Conservation (phyloP, 2,888 invertebrate genomes). For the Euplagia quadripunctaria region DNA sequence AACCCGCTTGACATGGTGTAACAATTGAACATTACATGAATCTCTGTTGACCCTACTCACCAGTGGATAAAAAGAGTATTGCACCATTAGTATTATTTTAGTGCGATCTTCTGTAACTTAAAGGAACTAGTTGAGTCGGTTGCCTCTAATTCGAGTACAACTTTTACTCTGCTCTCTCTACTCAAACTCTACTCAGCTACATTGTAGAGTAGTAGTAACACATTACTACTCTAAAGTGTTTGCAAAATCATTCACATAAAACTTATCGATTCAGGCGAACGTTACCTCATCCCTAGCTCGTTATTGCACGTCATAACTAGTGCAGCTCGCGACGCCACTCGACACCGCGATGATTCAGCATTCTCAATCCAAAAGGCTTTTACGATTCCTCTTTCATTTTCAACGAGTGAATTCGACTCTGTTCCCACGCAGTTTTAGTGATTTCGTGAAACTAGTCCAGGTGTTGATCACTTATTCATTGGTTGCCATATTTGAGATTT, state of each 20-base stretch:
- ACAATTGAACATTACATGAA: neutral
- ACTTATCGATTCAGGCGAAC: constrained; percentile 31
- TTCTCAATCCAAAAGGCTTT: constrained; percentile 83
- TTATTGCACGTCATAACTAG: constrained; percentile 83
- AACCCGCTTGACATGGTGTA: neutral
- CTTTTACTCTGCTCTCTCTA: neutral
- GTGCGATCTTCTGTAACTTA: neutral
- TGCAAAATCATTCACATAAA: neutral
- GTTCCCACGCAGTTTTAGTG: constrained; percentile 70
- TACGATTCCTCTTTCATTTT: constrained; percentile 82
- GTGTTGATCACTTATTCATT: constrained; percentile 44
- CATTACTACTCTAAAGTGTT: neutral
- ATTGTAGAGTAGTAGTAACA: neutral
- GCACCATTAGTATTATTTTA: too few species aligned
- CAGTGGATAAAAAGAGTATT: neutral
- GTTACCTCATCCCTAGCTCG: constrained; percentile 64
- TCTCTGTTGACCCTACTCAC: neutral
- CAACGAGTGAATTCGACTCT: constrained; percentile 72
- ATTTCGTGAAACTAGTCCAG: constrained; percentile 38
- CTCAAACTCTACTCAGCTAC: neutral
- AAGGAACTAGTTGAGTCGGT: neutral
- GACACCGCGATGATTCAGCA: constrained; percentile 83
- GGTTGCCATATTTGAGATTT: constrained; percentile 17
- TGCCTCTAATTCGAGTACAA: neutral
- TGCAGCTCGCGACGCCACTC: constrained; percentile 68